Base-by-base conservation (phyloP, 2,888 invertebrate species). In the Sipha maydis region DNA sequence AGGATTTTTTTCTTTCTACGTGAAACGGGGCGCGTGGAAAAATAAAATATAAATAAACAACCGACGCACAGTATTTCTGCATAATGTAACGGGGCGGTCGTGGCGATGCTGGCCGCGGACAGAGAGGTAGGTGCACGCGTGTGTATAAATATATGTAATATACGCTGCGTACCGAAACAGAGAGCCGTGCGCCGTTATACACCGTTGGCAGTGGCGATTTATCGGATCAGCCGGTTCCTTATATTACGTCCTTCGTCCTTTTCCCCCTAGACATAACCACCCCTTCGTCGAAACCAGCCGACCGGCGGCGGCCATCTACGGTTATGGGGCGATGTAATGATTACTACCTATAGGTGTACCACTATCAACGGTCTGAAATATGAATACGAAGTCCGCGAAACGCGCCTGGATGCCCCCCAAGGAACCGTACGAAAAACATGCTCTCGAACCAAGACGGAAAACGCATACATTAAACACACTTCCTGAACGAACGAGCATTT, bases 211-310 rank as follows among this genome's bases (percentile, higher is more conserved):
- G 56, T 48, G 85, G 56, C 85, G 85, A 85, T 85, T 85, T 85
- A 85, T 85, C 78, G 78, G 78, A 78, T 69, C 85, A 34, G 69
- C 69, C 69, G 77, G 69, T 69, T 48, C 41, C 76, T 85, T 77
- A 67, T 67, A 83, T 75, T 83, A 61, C 75, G 41, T 31, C 34
- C 34, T 75, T 34, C 56, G 56, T 14, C 34, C 83, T 25, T 25
- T 7, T 25, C 28, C 48, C 14, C 48, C 48, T 14, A 14, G 14
- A 5, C 9, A 48, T 11, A 48, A 48, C 5, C 48, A 11, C 48
- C 48, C 48, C 48, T 14, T 11, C 48, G 14, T 48, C 14, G 1
- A 48, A 48, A 48, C 14, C 48, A 14, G 14, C 48, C 34, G 1
- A n/a, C n/a, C n/a, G 3, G 38, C 38, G 38, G 38, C 8, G 41